phyloP scores from a whole-genome alignment of 2,888 invertebrate species.

The Sinodicranocentrus sp. region DNA sequence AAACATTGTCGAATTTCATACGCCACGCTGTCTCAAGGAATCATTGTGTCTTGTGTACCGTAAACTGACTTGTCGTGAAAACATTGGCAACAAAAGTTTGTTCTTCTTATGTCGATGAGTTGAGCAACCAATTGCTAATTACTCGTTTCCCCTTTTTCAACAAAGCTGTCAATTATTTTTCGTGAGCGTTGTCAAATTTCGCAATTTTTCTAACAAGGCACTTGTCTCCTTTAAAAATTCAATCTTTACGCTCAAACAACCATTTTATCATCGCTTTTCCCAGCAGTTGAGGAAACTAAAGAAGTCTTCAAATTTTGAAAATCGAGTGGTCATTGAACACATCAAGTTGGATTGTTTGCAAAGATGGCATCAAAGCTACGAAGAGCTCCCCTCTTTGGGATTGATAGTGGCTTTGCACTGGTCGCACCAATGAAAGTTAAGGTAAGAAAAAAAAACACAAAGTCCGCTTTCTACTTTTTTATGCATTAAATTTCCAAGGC shows the following conservation, averaged over 20 bases:
- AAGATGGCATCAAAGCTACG: constrained; percentile 80
- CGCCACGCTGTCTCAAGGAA: background rate
- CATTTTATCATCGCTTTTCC: background rate
- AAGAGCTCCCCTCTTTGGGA: constrained; percentile 79
- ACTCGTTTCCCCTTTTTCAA: constrained; percentile 31
- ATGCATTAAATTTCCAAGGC: no score
- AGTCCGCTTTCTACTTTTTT: no score
- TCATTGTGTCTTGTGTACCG: constrained; percentile 12
- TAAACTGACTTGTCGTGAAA: constrained; percentile 17
- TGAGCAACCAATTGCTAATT: constrained; percentile 55
- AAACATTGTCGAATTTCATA: background rate
- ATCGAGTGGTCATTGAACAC: background rate
- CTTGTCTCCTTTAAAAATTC: background rate
- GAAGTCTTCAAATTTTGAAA: background rate
- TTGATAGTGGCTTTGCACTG: constrained; percentile 77
- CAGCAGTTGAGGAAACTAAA: background rate
- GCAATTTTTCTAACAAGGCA: constrained; percentile 9
- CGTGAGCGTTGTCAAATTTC: constrained; percentile 37
- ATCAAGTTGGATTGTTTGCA: background rate
- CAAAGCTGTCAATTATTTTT: constrained; percentile 7
- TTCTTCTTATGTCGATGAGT: background rate
- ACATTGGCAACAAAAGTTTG: background rate
- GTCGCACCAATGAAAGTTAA: constrained; percentile 76
- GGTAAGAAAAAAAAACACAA: constrained; percentile 56
- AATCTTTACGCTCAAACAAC: background rate